Evolutionary conservation across 2,888 invertebrate genomes (phyloP).

Genomic region (Lepas anatifera): DNA sequence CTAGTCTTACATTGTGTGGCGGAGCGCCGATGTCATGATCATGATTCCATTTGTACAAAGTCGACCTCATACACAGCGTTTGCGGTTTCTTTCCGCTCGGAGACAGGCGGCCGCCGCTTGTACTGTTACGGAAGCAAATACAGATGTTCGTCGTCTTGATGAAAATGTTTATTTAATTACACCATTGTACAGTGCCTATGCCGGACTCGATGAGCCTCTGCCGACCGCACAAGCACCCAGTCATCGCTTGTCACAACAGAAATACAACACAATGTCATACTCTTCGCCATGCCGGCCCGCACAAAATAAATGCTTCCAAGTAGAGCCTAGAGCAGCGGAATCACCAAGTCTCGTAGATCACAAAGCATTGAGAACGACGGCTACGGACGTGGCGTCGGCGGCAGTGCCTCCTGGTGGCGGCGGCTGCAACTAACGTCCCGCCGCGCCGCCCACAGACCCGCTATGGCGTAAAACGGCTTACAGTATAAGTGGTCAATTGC

Average conservation of each 20-base stretch:
- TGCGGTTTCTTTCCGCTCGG: too few relatives aligned
- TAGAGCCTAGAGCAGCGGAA: slow-evolving; percentile 4
- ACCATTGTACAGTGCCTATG: slow-evolving; percentile 10
- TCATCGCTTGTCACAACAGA: slow-evolving; percentile 3
- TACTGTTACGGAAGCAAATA: too few relatives aligned
- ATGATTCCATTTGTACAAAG: background rate
- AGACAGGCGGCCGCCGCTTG: too few relatives aligned
- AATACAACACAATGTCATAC: background rate
- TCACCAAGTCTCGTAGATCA: background rate
- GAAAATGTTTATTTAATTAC: slow-evolving; percentile 12
- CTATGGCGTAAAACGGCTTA: too few relatives aligned
- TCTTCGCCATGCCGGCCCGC: background rate
- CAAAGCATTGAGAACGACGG: background rate
- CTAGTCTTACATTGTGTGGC: too few relatives aligned
- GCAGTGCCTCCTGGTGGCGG: too few relatives aligned
- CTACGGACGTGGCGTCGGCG: background rate
- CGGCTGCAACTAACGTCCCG: too few relatives aligned
- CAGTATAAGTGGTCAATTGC: too few relatives aligned
- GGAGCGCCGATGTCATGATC: background rate
- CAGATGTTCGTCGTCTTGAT: background rate
- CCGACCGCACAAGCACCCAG: background rate
- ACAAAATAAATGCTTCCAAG: slow-evolving; percentile 12
- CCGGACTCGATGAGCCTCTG: background rate
- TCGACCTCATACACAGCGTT: too few relatives aligned
- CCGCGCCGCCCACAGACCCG: too few relatives aligned